These are phyloP conservation scores for Euclidia mi DNA, from an alignment of 2,888 invertebrate genomes.

Conservation along the genomic window DNA sequence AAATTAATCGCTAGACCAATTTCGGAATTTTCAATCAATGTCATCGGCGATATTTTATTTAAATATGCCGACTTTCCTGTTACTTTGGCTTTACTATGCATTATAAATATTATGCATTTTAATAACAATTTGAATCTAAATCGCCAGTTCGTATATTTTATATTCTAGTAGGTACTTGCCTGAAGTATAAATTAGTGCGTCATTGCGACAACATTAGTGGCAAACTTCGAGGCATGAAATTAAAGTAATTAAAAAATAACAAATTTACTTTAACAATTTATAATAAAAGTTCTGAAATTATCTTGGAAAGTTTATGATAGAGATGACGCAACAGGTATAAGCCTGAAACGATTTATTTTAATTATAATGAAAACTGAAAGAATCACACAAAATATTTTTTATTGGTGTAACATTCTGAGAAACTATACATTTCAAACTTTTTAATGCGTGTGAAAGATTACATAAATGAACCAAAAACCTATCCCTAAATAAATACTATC, in stretches of 20 bases:
- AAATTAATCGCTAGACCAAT: constrained; percentile 32
- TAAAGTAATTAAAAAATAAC: constrained; percentile 12
- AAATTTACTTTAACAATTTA: constrained; percentile 3
- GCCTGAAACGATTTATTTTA: neutral
- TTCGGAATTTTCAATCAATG: constrained; percentile 24
- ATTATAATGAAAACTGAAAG: no score
- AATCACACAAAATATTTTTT: no score
- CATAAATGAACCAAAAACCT: no score
- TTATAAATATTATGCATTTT: neutral
- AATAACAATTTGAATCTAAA: neutral
- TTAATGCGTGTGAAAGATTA: no score
- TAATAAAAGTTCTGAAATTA: neutral
- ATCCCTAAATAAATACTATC: no score
- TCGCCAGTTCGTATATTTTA: neutral
- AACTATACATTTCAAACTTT: no score
- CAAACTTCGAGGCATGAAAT: constrained; percentile 8
- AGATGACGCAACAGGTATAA: neutral
- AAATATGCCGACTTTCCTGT: neutral
- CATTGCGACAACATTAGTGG: constrained; percentile 1
- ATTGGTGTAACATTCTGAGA: no score
- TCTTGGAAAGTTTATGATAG: neutral
- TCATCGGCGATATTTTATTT: constrained; percentile 24
- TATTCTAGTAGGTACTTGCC: no score
- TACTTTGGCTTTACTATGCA: neutral
- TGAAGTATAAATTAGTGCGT: neutral